Evolutionary conservation across 2,113 vertebrate genomes (phyloP).

Genomic region (Pristiophorus japonicus): DNA sequence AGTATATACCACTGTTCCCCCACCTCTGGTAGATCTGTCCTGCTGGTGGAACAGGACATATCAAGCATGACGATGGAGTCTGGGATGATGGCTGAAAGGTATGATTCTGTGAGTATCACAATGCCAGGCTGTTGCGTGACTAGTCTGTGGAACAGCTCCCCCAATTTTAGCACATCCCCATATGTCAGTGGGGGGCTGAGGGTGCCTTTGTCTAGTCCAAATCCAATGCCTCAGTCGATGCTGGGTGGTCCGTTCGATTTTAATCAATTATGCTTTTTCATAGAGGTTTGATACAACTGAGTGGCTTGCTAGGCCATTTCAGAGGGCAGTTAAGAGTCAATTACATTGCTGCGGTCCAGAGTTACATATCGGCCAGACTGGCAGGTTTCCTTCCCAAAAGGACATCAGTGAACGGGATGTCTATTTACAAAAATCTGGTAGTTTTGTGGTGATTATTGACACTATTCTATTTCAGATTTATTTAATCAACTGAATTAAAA

Average conservation of each 20-base stretch:
- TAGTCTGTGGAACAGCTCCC: neutral
- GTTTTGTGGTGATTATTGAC: neutral
- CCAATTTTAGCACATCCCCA: neutral
- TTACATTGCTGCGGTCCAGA: neutral
- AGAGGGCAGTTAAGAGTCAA: neutral
- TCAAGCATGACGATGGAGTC: neutral
- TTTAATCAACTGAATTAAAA: no score
- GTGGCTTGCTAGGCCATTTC: neutral
- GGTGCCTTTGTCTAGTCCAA: neutral
- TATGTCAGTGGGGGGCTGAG: neutral
- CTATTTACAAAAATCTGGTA: neutral
- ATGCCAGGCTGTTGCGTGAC: neutral
- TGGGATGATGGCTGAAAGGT: no score
- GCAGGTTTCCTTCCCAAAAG: neutral
- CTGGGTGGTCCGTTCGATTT: neutral
- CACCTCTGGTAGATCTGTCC: neutral
- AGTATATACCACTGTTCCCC: neutral
- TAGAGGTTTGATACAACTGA: neutral
- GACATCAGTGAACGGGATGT: neutral
- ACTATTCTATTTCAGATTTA: no score
- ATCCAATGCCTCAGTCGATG: neutral
- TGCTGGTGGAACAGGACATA: neutral
- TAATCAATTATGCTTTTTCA: neutral
- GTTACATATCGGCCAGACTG: neutral
- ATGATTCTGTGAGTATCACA: neutral